Evolutionary conservation across 2,113 vertebrate genomes (phyloP), one percentile per base, ranked within the genome.

Genomic region (Litocranius walleri): DNA sequence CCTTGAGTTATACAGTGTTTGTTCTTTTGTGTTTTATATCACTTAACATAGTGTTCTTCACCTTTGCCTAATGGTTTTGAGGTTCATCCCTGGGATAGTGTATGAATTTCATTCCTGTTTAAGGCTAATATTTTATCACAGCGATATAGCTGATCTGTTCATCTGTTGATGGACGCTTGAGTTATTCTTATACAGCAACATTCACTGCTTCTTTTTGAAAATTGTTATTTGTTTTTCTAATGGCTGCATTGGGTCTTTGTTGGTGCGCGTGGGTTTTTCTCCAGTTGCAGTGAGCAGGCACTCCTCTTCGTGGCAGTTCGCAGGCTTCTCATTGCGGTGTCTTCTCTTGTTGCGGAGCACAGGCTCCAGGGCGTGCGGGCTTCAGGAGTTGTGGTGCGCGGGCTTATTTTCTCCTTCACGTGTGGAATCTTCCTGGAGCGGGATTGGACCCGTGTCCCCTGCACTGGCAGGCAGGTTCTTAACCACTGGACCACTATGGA

Each of bases 251-350:
- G 67, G 19, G 67, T 71, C 67, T 40, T 71, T 11, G n/a, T 23
- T 40, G n/a, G 10, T 71, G n/a, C 1, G 17, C 9, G 0, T 0
- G 5, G 67, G 67, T 71, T 71, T 71, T 71, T 23, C 67, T 71
- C 67, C 10, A 40, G 67, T 40, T 40, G 67, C 1, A 2, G 67
- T 2, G n/a, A 71, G 67, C 67, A 40, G 67, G 36, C 67, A 12
- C n/a, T 71, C n/a, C 10, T 23, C 64, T 67, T 5, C 3, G 5
- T 23, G n/a, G 67, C 19, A 12, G n/a, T 2, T n/a, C 0, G 1
- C 67, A 40, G 67, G 67, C 67, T 71, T 40, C 10, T 23, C n/a
- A 3, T 12, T 71, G n/a, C 5, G 5, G 19, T 23, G 67, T n/a
- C 67, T 40, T 71, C 19, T 71, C n/a, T 71, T 40, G 67, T 23